Evolutionary conservation across 2,113 vertebrate genomes (phyloP), one percentile per base, ranked within the genome.

Genomic region (Taurulus bubalis): DNA sequence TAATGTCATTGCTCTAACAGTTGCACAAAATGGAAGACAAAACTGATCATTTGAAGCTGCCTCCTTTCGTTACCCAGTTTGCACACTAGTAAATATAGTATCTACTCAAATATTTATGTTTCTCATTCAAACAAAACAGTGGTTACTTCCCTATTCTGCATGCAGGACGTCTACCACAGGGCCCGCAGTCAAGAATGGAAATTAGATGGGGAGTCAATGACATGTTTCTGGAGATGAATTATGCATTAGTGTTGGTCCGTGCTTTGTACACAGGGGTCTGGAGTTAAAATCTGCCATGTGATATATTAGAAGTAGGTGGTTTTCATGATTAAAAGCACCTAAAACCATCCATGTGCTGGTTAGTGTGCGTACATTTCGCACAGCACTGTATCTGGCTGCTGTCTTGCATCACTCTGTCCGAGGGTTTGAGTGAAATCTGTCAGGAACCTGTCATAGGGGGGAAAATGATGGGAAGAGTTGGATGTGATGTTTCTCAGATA

Each of bases 261-360:
- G 42, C 71, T 83, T 32, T 80, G 65, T 40, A 45, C 67, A 30
- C 55, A 60, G 56, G 59, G 47, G 79, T 76, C 87, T 87, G 81
- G 40, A 71, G 71, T 84, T 80, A 62, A 81, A 86, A 62, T 77
- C 36, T 16, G 36, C 85, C 77, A 80, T 82, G 56, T 82, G 83
- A 86, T 76, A 89, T 85, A 60, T 40, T 79, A 34, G 79, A 83
- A 77, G 87, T 88, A n/a, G 34, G 34, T 36, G 85, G 58, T 58
- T 87, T 84, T 76, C 26, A 83, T 84, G 72, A 79, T 79, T 85
- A 76, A 88, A 80, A 32, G 66, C 83, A 80, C 82, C 77, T 69
- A n/a, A 59, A 56, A 42, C 82, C 85, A 82, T 91, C 77, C 91
- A 82, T 79, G 70, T 75, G 74, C 77, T 70, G 18, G 58, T 81